Evolutionary conservation across 2,888 invertebrate species (phyloP).

Genomic region (Himalopsyche anomala): DNA sequence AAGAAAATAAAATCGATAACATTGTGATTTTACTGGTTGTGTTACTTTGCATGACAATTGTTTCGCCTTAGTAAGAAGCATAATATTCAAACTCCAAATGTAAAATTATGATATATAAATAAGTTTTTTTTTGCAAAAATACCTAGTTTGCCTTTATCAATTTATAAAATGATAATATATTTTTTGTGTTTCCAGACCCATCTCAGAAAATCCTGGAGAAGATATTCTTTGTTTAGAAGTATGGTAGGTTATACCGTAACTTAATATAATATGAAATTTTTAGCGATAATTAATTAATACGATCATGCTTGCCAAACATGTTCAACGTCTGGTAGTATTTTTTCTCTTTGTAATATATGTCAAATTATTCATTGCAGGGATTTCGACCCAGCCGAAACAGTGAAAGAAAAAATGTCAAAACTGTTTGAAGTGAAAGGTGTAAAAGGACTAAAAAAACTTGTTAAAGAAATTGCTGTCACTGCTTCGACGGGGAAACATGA

Average conservation of each 20-base stretch:
- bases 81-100: not conserved
- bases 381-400: constrained; percentile 93
- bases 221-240: constrained; percentile 89
- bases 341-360: not conserved
- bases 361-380: constrained; percentile 77
- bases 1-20: too few species aligned
- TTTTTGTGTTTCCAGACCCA: constrained; percentile 79
- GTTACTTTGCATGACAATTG: too few species aligned
- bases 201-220: constrained; percentile 82
- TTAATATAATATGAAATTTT: not conserved
- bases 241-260: constrained; percentile 77
- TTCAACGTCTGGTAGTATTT: not conserved
- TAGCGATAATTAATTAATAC: too few species aligned
- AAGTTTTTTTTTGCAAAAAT: not conserved
- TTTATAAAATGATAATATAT: not conserved
- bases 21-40: too few species aligned
- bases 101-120: not conserved
- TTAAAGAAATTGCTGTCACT: constrained; percentile 94
- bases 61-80: too few species aligned
- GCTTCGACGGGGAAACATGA: constrained; percentile 96
- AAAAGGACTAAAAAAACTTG: constrained; percentile 87
- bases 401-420: constrained; percentile 91
- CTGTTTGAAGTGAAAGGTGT: constrained; percentile 91
- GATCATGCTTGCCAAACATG: not conserved
- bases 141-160: not conserved